Evolutionary conservation across 2,113 vertebrate genomes (phyloP), one percentile per base, ranked within the genome.

Genomic region (Leuciscus idus): DNA sequence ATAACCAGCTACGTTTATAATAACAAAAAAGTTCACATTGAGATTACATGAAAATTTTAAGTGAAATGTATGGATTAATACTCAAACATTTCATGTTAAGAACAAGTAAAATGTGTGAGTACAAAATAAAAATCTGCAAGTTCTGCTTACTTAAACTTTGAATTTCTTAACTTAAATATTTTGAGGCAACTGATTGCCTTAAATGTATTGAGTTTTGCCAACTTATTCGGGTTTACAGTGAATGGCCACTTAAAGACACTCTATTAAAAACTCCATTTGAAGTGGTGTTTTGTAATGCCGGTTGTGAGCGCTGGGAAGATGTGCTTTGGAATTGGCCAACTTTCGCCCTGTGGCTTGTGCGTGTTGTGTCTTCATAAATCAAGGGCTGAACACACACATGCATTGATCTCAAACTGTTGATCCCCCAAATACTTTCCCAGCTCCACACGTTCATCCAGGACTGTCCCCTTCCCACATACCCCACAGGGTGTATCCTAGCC

Each of bases 301-400:
- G 74, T 61, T 84, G 19, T 33, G 23, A 26, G 36, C 6, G 12
- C 26, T 39, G 50, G 84, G 74, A 43, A 43, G 50, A 59, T 70
- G 75, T 70, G 46, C 52, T 68, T 19, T 70, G 62, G 62, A 57
- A 85, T 80, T 26, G 33, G 50, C 57, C 66, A 48, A 85, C 50
- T 62, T 52, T 64, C 19, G 48, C 59, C 57, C 9, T 64, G 55
- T 23, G 73, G 50, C 36, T 52, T 33, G 59, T 28, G 23, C 8
- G 23, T 66, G 75, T 50, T 39, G 28, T 78, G 43, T 68, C 48
- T 30, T 78, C 73, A 77, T 83, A 78, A 83, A 83, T 87, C 81
- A 87, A 36, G 9, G 13, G 21, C 62, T 23, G 28, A 26, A 50
- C 15, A 66, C 79, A 82, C 68, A 82, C 57, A 66, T 72, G 48